phyloP scores from a whole-genome alignment of 2,113 vertebrate species.

The Hucho hucho region DNA sequence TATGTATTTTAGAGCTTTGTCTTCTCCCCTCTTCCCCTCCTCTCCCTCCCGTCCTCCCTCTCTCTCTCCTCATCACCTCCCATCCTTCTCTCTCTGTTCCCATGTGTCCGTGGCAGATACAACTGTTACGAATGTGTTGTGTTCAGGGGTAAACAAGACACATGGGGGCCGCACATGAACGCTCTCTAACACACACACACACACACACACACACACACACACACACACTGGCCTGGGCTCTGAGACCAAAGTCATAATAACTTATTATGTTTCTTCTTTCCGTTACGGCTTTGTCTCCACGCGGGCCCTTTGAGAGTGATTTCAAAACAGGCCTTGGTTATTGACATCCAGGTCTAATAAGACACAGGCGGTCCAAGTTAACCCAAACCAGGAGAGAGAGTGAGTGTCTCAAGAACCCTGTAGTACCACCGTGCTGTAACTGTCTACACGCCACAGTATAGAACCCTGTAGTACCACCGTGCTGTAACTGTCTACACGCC shows the following conservation, averaged over 20 bases:
- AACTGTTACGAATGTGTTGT: conserved; percentile 47
- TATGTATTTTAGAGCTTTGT: neutral
- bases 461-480: neutral
- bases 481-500: too few relatives aligned
- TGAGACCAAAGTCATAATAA: conserved; percentile 47
- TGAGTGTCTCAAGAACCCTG: neutral
- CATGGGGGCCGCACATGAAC: conserved; percentile 67
- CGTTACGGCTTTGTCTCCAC: conserved; percentile 33
- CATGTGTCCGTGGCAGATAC: conserved; percentile 27
- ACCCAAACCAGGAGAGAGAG: conserved; percentile 44
- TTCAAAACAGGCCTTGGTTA: conserved; percentile 55
- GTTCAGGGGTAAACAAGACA: conserved; percentile 39
- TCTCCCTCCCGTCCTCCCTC: conserved; percentile 3
- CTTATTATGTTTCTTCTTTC: conserved; percentile 47
- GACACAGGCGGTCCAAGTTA: conserved; percentile 56
- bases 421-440: too few relatives aligned
- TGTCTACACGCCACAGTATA: neutral
- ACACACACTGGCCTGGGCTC: conserved; percentile 5
- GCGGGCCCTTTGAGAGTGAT: conserved; percentile 52
- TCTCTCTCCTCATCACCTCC: conserved; percentile 3
- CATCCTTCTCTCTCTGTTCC: conserved; percentile 7
- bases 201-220: conserved; percentile 3
- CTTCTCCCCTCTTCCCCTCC: neutral
- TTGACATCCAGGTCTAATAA: conserved; percentile 66
- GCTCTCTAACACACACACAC: too few relatives aligned